Evolutionary conservation across 2,113 vertebrate genomes (phyloP), one percentile per base, ranked within the genome.

Genomic region (Variabilichromis moorii): DNA sequence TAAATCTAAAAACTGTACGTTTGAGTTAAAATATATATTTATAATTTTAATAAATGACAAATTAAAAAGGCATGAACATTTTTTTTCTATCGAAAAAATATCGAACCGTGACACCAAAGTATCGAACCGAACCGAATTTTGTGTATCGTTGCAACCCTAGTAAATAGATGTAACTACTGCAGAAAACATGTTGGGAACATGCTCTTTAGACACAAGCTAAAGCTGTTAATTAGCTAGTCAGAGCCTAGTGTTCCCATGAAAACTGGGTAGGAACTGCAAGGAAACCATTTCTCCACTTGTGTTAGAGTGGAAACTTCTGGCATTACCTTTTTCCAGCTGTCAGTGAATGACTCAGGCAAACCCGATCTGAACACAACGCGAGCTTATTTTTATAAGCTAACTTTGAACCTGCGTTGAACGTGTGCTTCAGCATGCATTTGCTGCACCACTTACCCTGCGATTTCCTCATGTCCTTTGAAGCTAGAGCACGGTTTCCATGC

Each of bases 401-500:
- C 8, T 45, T 16, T 73, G 68, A 45, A 45, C 40, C 16, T 1
- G 2, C 6, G 9, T 2, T 66, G 61, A 1, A 66, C 19, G 4
- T 66, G 61, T 66, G 33, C 33, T 8, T 21, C 61, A 21, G 61
- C 61, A 21, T 37, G 33, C 5, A 4, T 35, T 9, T 47, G 14
- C 51, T 3, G 9, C 19, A 81, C 31, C 9, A 37, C 91, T 96
- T 96, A 99, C 99, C 99, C 97, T 99, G 98, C 96, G 97, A 98
- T 99, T 99, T 99, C 98, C 98, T 99, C 99, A 99, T 99, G 96
- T 99, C 99, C 98, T 99, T 99, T 96, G 98, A 96, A 98, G 98
- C 97, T 99, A 99, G 98, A 95, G 98, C 98, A 99, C 98, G 98
- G 96, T 96, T 99, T 96, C 98, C 99, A 99, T 99, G 99, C 96